Evolutionary conservation across 2,888 invertebrate species (phyloP).

Genomic region (Oligia latruncula): DNA sequence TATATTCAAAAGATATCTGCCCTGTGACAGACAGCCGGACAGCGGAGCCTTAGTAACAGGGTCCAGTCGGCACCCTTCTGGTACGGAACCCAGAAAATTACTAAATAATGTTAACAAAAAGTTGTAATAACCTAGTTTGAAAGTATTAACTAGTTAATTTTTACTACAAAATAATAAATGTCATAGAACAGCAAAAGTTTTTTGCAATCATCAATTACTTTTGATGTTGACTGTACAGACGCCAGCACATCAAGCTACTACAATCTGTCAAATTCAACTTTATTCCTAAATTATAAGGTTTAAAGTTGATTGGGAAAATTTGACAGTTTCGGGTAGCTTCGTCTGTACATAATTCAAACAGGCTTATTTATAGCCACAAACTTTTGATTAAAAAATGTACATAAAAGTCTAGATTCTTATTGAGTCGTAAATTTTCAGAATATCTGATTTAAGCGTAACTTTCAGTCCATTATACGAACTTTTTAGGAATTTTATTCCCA

Average conservation of each 20-base stretch:
- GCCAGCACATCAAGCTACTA: neutral
- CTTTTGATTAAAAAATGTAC: conserved; percentile 44
- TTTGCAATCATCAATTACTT: conserved; percentile 24
- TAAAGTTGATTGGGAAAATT: too few relatives aligned
- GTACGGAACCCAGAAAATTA: too few relatives aligned
- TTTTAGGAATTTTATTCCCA: conserved; percentile 7
- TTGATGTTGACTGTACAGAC: conserved; percentile 17
- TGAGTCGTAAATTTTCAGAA: conserved; percentile 47
- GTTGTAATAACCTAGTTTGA: neutral
- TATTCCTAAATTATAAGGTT: too few relatives aligned
- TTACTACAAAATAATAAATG: neutral
- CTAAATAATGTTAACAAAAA: neutral
- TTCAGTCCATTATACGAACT: conserved; percentile 31
- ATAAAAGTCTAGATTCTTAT: conserved; percentile 38
- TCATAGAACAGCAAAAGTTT: neutral
- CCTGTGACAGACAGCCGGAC: too few relatives aligned
- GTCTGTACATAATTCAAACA: conserved; percentile 11
- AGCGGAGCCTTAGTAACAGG: too few relatives aligned
- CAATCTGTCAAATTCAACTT: too few relatives aligned
- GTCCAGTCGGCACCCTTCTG: too few relatives aligned
- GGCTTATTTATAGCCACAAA: conserved; percentile 27
- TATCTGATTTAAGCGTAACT: conserved; percentile 41
- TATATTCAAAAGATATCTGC: too few relatives aligned
- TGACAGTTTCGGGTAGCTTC: too few relatives aligned
- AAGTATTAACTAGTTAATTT: neutral